These are phyloP conservation scores for Oxytorus armatus DNA, from an alignment of 2,888 invertebrate species.

Conservation along the genomic window DNA sequence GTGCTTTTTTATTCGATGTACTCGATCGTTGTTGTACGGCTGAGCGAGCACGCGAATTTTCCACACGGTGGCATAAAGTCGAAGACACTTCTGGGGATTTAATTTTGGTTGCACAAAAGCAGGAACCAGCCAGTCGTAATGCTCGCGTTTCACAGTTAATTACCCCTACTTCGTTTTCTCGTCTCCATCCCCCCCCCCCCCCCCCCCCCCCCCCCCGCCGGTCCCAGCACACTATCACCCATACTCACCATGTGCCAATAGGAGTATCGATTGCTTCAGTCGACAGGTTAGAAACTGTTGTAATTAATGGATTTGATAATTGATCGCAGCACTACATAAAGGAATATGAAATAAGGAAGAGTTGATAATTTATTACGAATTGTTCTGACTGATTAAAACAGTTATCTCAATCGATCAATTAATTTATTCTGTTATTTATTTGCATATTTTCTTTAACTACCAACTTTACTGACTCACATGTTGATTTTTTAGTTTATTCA, in stretches of 20 bases:
- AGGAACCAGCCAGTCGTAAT: conserved; percentile 64
- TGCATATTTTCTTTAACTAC: not conserved
- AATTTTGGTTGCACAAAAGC: conserved; percentile 50
- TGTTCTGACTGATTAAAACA: not conserved
- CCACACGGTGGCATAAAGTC: conserved; percentile 49
- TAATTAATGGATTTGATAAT: conserved; percentile 52
- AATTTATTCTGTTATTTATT: not conserved
- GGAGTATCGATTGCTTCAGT: conserved; percentile 52
- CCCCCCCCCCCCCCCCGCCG: conserved; percentile 44
- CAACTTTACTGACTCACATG: too few relatives aligned
- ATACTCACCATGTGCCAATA: conserved; percentile 36
- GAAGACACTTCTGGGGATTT: conserved; percentile 53
- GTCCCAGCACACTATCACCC: conserved; percentile 27
- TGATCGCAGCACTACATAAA: conserved; percentile 31
- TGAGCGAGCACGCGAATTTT: conserved; percentile 48
- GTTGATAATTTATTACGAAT: not conserved
- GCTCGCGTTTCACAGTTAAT: conserved; percentile 66
- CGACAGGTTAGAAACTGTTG: conserved; percentile 29
- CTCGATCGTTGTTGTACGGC: conserved; percentile 28
- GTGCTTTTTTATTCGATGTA: conserved; percentile 30
- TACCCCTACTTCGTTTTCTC: conserved; percentile 54
- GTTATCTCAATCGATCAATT: not conserved
- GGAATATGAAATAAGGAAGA: conserved; percentile 1
- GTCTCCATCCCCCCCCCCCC: conserved; percentile 45
- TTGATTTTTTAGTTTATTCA: not conserved